Percentiles rank a stretch among this genome's conserved stretches.
Evolutionary conservation across 2,113 vertebrate species (phyloP).

Genomic region (Eubucco bourcierii): DNA sequence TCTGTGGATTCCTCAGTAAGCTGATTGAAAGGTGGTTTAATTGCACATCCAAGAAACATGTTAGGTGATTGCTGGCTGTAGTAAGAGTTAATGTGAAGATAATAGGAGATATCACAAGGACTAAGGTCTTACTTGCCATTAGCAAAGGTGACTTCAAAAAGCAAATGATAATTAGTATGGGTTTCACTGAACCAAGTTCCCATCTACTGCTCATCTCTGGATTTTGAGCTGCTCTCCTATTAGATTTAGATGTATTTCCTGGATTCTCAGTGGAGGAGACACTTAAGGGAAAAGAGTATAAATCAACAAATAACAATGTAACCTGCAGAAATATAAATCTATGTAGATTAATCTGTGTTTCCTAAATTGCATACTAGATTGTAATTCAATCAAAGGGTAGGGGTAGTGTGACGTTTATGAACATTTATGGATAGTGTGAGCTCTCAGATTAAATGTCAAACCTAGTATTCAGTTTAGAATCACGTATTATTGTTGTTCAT

Average conservation of each 20-base stretch:
- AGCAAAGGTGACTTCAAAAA: slow-evolving; percentile 59
- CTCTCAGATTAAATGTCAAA: slow-evolving; percentile 73
- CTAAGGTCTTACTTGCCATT: slow-evolving; percentile 54
- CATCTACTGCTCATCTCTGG: slow-evolving; percentile 8
- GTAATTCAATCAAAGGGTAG: slow-evolving; percentile 70
- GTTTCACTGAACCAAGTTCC: slow-evolving; percentile 40
- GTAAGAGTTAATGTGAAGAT: slow-evolving; percentile 32
- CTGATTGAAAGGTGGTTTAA: slow-evolving; percentile 49
- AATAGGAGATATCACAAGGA: slow-evolving; percentile 53
- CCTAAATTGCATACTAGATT: slow-evolving; percentile 68
- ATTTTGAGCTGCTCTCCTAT: slow-evolving; percentile 24
- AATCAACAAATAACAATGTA: slow-evolving; percentile 70
- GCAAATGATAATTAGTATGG: slow-evolving; percentile 44
- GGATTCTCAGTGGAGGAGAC: slow-evolving; percentile 35
- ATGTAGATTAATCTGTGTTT: slow-evolving; percentile 67
- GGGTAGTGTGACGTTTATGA: slow-evolving; percentile 68
- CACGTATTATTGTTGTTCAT: slow-evolving; percentile 69
- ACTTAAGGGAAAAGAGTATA: slow-evolving; percentile 39
- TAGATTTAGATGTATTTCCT: slow-evolving; percentile 45
- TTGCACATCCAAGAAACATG: slow-evolving; percentile 37
- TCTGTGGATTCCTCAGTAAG: slow-evolving; percentile 20
- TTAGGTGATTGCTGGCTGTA: slow-evolving; percentile 42
- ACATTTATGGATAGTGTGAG: slow-evolving; percentile 71
- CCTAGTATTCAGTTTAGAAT: slow-evolving; percentile 67
- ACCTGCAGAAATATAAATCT: slow-evolving; percentile 74